phyloP scores from a whole-genome alignment of 2,113 vertebrate genomes.

The Eulacestoma nigropectus region DNA sequence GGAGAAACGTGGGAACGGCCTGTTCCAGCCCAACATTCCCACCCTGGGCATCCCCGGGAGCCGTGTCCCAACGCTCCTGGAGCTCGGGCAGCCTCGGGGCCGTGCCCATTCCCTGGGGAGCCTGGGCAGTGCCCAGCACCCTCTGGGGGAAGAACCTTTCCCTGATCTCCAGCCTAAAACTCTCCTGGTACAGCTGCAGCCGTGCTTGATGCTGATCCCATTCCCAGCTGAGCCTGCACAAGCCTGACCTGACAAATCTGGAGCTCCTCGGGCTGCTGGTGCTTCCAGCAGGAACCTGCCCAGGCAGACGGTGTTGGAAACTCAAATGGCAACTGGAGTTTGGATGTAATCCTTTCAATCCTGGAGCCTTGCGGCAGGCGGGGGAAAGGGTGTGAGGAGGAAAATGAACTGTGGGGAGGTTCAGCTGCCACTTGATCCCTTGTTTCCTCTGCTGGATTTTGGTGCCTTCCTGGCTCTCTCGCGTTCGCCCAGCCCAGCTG shows the following conservation, averaged over 20 bases:
- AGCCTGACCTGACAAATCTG: neutral
- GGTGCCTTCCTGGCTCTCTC: neutral
- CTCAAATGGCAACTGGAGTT: neutral
- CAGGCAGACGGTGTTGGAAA: neutral
- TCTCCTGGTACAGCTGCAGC: neutral
- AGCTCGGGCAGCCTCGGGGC: neutral
- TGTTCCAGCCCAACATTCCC: neutral
- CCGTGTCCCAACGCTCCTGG: rapidly evolving
- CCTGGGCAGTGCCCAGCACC: neutral
- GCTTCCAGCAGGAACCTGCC: neutral
- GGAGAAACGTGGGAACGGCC: neutral
- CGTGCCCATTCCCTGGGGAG: neutral
- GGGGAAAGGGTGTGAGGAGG: neutral
- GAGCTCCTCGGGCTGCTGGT: neutral
- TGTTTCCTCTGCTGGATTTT: neutral
- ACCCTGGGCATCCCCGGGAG: neutral
- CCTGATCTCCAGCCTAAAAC: neutral
- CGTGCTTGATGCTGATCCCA: neutral
- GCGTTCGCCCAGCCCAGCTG: rapidly evolving
- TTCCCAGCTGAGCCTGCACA: neutral
- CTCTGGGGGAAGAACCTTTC: neutral
- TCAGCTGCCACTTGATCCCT: neutral
- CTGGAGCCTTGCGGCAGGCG: neutral
- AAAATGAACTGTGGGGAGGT: rapidly evolving
- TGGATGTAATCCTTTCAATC: neutral